These are phyloP conservation scores for Psittacus erithacus DNA, from an alignment of 2,113 vertebrate species.

Conservation along the genomic window DNA sequence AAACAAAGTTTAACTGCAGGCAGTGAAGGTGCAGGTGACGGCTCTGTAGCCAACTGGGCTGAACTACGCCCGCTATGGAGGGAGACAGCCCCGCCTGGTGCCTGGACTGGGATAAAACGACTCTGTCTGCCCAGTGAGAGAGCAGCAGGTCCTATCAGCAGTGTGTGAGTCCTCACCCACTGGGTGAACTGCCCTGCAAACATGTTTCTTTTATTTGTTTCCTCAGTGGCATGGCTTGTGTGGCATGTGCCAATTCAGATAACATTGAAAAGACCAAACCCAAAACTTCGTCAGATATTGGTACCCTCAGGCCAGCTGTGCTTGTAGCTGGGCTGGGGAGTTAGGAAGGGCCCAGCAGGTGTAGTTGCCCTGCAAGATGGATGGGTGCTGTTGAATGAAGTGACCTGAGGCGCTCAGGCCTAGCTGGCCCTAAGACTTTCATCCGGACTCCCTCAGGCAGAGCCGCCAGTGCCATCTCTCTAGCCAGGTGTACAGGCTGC, in stretches of 20 bases:
- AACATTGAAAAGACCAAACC: background rate
- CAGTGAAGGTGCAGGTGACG: fast-evolving
- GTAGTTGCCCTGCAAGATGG: background rate
- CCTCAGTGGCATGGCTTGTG: background rate
- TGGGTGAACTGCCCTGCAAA: too few species aligned
- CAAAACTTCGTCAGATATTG: background rate
- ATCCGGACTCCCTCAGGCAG: too few species aligned
- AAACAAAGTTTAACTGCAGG: fast-evolving
- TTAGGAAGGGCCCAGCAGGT: fast-evolving
- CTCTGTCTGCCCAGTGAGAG: background rate
- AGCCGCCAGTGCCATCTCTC: background rate
- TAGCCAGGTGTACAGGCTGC: background rate
- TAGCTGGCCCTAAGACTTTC: background rate
- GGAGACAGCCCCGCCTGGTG: background rate
- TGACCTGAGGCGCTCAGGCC: background rate
- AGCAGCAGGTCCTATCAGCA: background rate
- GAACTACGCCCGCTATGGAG: background rate
- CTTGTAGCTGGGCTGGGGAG: background rate
- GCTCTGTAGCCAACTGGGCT: background rate
- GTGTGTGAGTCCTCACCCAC: background rate
- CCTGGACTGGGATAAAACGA: background rate
- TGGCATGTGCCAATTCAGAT: fast-evolving
- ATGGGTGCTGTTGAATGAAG: background rate
- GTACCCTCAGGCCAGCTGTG: fast-evolving
- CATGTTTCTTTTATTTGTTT: background rate